Evolutionary conservation across 2,888 invertebrate genomes (phyloP).

Genomic region (Anagyrus pseudococci): DNA sequence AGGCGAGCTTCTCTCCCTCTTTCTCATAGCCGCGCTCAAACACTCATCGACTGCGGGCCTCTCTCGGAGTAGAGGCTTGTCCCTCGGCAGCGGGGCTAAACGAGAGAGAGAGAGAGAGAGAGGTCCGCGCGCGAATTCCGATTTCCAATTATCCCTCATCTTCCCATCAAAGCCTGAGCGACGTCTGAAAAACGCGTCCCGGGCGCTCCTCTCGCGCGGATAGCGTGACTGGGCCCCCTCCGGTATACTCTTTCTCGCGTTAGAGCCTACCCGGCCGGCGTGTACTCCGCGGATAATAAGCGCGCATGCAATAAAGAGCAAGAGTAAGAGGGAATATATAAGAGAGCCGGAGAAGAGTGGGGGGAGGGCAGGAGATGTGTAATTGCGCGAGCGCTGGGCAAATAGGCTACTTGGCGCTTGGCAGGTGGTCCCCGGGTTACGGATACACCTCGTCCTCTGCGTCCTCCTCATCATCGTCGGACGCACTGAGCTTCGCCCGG

Average conservation of each 20-base stretch:
- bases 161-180: constrained; percentile 39
- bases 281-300: constrained; percentile 29
- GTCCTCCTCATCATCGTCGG: constrained; percentile 3
- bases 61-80: too few species aligned
- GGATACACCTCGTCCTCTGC: neutral
- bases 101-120: too few species aligned
- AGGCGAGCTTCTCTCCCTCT: too few species aligned
- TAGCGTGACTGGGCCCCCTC: neutral
- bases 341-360: neutral
- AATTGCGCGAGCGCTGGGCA: constrained; percentile 28
- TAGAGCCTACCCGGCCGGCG: neutral
- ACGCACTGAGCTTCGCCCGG: too few species aligned
- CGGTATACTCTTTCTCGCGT: neutral
- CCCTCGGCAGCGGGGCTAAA: too few species aligned
- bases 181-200: constrained; percentile 1
- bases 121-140: constrained; percentile 22
- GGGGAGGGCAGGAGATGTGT: neutral
- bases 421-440: constrained; percentile 31
- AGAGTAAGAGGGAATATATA: too few species aligned
- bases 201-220: neutral
- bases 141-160: constrained; percentile 51
- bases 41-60: too few species aligned
- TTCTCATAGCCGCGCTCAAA: too few species aligned
- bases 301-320: constrained; percentile 1
- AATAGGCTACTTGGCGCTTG: constrained; percentile 32